Conservation (phyloP, 1,140 invertebrate species). For the Zaprionus vittiger region DNA sequence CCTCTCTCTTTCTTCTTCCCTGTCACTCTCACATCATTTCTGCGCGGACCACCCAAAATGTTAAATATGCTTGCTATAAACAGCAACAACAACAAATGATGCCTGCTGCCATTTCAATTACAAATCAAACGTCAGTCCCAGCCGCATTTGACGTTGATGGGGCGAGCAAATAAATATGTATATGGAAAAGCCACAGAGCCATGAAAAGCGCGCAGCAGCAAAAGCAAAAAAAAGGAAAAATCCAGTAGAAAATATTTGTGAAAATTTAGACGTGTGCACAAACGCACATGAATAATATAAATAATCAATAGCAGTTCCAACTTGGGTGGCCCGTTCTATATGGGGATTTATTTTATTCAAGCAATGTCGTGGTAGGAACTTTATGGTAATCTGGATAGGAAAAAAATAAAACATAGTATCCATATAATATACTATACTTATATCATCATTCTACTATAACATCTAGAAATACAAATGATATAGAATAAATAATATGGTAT, state of each 20-base stretch:
- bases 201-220: slow-evolving; percentile 21
- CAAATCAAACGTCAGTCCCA: slow-evolving; percentile 75
- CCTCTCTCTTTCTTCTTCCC: not conserved
- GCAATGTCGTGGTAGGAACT: too few relatives aligned
- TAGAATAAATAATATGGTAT: too few relatives aligned
- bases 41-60: slow-evolving; percentile 62
- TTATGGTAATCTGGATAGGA: too few relatives aligned
- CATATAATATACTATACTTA: too few relatives aligned
- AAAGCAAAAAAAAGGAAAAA: slow-evolving; percentile 23
- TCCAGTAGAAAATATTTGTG: slow-evolving; percentile 1
- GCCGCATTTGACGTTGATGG: slow-evolving; percentile 40
- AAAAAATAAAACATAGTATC: too few relatives aligned
- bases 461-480: too few relatives aligned
- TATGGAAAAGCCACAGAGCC: slow-evolving; percentile 43
- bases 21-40: not conserved
- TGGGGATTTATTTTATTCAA: not conserved
- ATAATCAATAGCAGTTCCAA: slow-evolving; percentile 19
- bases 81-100: slow-evolving; percentile 66
- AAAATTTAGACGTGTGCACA: not conserved
- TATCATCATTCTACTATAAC: too few relatives aligned
- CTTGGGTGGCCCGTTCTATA: slow-evolving; percentile 12
- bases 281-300: slow-evolving; percentile 14
- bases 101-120: slow-evolving; percentile 62
- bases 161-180: slow-evolving; percentile 58
- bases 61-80: slow-evolving; percentile 47